These are phyloP conservation scores for Pachycephus smyrnensis DNA, from an alignment of 2,888 invertebrate genomes.

Conservation along the genomic window DNA sequence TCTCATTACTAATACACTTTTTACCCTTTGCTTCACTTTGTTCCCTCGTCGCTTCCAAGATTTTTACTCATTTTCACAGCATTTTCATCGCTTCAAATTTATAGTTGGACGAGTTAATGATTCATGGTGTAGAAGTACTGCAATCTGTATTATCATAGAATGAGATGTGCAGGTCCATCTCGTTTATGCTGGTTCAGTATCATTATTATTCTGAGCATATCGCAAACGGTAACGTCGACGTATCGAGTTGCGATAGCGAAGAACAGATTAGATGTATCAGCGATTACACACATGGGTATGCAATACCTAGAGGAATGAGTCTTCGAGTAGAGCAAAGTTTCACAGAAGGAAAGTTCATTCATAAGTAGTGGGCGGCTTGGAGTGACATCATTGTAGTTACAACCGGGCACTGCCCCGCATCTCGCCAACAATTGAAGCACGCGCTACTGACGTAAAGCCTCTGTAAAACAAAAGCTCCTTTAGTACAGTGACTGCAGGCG, in stretches of 20 bases:
- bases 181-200: background rate
- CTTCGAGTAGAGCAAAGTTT: background rate
- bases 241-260: background rate
- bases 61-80: background rate
- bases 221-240: background rate
- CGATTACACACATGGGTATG: background rate
- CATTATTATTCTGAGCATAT: background rate
- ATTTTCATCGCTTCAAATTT: background rate
- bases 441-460: background rate
- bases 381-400: background rate
- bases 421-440: background rate
- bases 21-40: background rate
- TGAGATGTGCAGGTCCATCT: background rate
- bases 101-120: background rate
- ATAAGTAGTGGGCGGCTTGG: background rate
- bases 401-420: background rate
- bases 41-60: background rate
- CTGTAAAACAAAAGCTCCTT: background rate
- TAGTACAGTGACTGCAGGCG: background rate
- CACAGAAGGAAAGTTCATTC: background rate
- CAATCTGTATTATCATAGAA: background rate
- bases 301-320: background rate
- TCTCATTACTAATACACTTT: background rate
- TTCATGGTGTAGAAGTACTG: background rate
- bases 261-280: background rate